Evolutionary conservation across 2,113 vertebrate genomes (phyloP), one percentile per base, ranked within the genome.

Genomic region (Pitta sordida): DNA sequence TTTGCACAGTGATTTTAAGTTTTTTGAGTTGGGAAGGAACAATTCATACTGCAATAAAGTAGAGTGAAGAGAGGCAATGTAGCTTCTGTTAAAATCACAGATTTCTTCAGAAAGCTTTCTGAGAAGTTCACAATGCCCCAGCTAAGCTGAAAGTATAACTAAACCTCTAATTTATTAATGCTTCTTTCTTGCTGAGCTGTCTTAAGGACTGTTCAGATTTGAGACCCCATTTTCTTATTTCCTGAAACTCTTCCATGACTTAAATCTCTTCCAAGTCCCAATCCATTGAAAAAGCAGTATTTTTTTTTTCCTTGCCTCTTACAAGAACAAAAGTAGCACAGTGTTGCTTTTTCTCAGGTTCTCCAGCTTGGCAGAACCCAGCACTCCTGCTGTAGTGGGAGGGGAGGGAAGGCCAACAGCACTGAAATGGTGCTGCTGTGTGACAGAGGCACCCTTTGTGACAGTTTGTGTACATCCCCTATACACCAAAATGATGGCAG

Each of bases 271-370:
- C 79, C 80, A 92, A 80, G 26, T 58, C 20, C 20, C 48, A 58
- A 53, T 55, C 69, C 77, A 71, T 92, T 92, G 52, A 91, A 51
- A 86, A 86, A 93, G 73, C 78, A 73, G 39, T 90, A 41, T 6
- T 80, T 88, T 80, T 67, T 79, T 83, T 44, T 30, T 90, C 13
- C 41, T 80, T 62, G 51, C 34, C 24, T 14, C 30, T 64, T 18
- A 19, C 29, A 46, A 67, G 71, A 86, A 80, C 63, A 88, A 83
- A 96, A 67, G 29, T 63, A 46, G 46, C 46, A 86, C 80, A 88
- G 76, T 86, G 59, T 69, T 80, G 49, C 76, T 69, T 91, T 91
- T 88, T 79, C 41, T 80, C 53, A 77, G 86, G 83, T 92, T 90
- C 71, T 90, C 75, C 63, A 71, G 17, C 71, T 90, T 94, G 83